Evolutionary conservation across 2,888 invertebrate species (phyloP), one percentile per base, ranked within the genome.

Genomic region (Hydriomena furcata): DNA sequence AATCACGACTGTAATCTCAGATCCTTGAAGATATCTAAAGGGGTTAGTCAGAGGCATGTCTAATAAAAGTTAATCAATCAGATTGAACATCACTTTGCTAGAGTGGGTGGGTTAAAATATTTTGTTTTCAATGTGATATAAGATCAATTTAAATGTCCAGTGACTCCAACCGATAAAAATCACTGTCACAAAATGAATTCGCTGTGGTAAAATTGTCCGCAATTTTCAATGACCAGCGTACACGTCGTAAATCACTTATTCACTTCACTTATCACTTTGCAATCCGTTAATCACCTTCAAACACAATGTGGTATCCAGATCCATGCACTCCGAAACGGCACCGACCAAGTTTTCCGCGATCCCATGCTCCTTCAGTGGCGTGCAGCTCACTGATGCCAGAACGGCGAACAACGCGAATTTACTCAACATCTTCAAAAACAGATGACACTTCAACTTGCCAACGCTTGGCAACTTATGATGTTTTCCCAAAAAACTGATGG

Each of bases 301-400:
- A 73, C 94, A 94, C 71, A 93, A 74, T 13, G 91, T 80, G 17
- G 93, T 85, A 68, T 92, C 92, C 65, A 84, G 91, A 54, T 91
- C 90, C 35, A 92, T 89, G 65, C 94, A 94, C 66, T 92, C 92
- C n/a, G 83, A 78, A 7, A 90, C 79, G 6, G 80, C 86, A 72
- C 84, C 83, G 49, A 90, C 82, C 38, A 90, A 65, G 46, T 88
- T 89, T 67, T 90, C 90, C 37, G 85, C 82, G 13, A 86, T 62
- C 23, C 87, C 84, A 61, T 76, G 73, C 52, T 88, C 87, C 52
- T 82, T 77, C 50, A 89, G 78, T 25, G 90, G 90, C 12, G 70
- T 76, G 60, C 85, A 82, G 52, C 72, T 66, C 62, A 82, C 90
- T 64, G 75, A 58, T 10, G 87, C 88, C 77, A 90, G 55, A 47